Conservation (phyloP, 2,888 invertebrate genomes). For the Corbicula japonica region DNA sequence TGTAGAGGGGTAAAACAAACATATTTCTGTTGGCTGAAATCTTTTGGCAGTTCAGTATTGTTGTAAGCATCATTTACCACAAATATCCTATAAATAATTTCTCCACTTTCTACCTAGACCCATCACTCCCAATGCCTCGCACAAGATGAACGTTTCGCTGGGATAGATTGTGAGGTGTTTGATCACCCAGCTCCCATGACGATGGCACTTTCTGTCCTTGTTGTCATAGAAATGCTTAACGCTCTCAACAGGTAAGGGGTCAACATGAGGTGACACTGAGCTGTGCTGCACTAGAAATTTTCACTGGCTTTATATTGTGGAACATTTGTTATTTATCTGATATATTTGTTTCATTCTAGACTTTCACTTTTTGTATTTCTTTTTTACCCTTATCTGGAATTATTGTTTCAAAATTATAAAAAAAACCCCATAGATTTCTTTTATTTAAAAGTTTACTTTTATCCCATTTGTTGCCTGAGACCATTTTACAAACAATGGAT, state of each 20-base stretch:
- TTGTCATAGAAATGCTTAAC: constrained; percentile 99
- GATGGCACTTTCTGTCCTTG: constrained; percentile 99
- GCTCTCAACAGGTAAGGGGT: constrained; percentile 97
- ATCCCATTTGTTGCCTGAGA: too few relatives aligned
- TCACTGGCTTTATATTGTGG: too few relatives aligned
- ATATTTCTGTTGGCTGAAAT: background rate
- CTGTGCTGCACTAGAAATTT: constrained; percentile 27
- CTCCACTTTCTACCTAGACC: constrained; percentile 75
- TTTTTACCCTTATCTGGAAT: too few relatives aligned
- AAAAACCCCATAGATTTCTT: too few relatives aligned
- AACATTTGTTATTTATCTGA: too few relatives aligned
- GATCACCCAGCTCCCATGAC: constrained; percentile 99
- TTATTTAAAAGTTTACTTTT: too few relatives aligned
- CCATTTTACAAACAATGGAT: too few relatives aligned
- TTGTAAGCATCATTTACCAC: background rate
- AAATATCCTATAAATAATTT: background rate
- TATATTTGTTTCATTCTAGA: too few relatives aligned
- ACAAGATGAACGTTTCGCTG: constrained; percentile 91
- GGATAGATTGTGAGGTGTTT: constrained; percentile 99
- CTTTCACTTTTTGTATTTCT: too few relatives aligned
- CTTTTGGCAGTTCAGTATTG: background rate
- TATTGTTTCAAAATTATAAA: too few relatives aligned
- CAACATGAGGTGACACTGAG: constrained; percentile 35
- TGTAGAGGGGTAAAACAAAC: too few relatives aligned
- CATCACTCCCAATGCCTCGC: constrained; percentile 86